Evolutionary conservation across 2,113 vertebrate genomes (phyloP).

Genomic region (Ovis aries): ARS-UI_Ramb_v3.0 NC_056055.1:225778501-225779000

Average conservation of each 20-base stretch:
- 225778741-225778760: neutral
- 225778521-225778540: neutral
- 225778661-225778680: neutral
- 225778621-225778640: neutral
- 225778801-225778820: neutral
- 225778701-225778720: rapidly evolving
- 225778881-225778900: neutral
- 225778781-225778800: neutral
- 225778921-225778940: neutral
- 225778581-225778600: neutral
- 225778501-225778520: neutral
- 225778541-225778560: neutral
- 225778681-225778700: neutral
- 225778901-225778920: neutral
- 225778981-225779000: rapidly evolving
- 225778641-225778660: neutral
- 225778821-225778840: neutral
- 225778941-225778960: too few species aligned
- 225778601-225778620: neutral
- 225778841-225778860: neutral
- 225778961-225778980: neutral
- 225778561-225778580: neutral
- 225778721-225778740: too few species aligned
- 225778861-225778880: neutral
- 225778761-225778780: neutral